These are phyloP conservation scores for Bilobella aurantiaca DNA, from an alignment of 1,140 invertebrate genomes.

Conservation along the genomic window DNA sequence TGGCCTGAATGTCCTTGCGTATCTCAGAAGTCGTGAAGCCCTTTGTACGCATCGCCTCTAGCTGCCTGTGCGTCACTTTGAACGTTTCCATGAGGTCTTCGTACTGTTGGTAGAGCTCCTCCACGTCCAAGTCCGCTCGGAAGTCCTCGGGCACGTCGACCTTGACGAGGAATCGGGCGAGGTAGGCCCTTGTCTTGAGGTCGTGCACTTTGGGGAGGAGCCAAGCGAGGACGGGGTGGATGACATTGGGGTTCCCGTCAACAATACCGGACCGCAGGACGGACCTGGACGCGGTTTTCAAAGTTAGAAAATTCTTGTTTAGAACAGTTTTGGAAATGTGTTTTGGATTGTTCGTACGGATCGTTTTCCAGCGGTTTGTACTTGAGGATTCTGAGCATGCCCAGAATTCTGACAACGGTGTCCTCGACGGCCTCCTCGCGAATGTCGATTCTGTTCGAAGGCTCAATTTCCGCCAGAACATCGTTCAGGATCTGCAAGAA, in stretches of 20 bases:
- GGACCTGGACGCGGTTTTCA: slow-evolving; percentile 36
- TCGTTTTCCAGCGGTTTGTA: slow-evolving; percentile 53
- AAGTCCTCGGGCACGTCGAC: slow-evolving; percentile 73
- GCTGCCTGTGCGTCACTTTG: slow-evolving; percentile 65
- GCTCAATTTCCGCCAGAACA: slow-evolving; percentile 55
- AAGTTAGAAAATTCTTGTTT: slow-evolving; percentile 5
- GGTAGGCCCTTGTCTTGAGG: slow-evolving; percentile 67
- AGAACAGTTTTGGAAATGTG: too few relatives aligned
- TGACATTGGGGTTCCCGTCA: slow-evolving; percentile 59
- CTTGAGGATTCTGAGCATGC: slow-evolving; percentile 54
- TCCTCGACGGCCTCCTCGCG: slow-evolving; percentile 52
- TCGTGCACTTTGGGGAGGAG: slow-evolving; percentile 58
- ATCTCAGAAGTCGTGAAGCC: slow-evolving; percentile 52
- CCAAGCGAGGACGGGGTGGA: slow-evolving; percentile 71
- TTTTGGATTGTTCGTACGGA: too few relatives aligned
- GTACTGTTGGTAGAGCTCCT: slow-evolving; percentile 62
- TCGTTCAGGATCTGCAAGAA: slow-evolving; percentile 50
- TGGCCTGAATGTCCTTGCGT: slow-evolving; percentile 64
- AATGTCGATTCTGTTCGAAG: slow-evolving; percentile 50
- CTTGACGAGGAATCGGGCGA: slow-evolving; percentile 62
- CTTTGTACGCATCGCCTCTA: slow-evolving; percentile 53
- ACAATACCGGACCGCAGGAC: slow-evolving; percentile 59
- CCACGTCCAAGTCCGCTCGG: slow-evolving; percentile 61
- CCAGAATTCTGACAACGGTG: slow-evolving; percentile 52
- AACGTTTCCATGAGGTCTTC: slow-evolving; percentile 68